Evolutionary conservation across 2,113 vertebrate genomes (phyloP).

Genomic region (Heterocephalus glaber): DNA sequence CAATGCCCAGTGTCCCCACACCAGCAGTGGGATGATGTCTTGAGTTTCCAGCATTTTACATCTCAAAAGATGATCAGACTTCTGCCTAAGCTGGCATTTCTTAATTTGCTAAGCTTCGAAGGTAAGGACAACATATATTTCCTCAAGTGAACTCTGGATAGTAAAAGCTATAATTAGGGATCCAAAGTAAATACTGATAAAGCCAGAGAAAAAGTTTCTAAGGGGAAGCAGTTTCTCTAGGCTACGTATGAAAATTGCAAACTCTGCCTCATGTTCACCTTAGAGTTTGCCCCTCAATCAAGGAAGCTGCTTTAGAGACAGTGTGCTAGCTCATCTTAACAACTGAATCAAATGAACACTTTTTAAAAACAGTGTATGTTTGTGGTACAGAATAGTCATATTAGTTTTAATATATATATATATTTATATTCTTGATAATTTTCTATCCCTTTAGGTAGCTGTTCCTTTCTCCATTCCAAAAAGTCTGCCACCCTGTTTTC

Average conservation of each 20-base stretch:
- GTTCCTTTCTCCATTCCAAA: not conserved
- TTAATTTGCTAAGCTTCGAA: constrained; percentile 12
- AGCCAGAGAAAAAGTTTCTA: not conserved
- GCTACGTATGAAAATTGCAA: not conserved
- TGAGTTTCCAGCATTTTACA: not conserved
- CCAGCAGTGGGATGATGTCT: rapidly evolving
- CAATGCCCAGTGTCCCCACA: not conserved
- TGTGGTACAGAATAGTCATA: not conserved
- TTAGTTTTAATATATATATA: not conserved
- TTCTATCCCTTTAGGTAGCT: not conserved
- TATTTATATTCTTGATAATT: not conserved
- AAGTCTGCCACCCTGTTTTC: not conserved
- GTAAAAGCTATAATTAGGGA: not conserved
- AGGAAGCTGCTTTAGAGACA: not conserved
- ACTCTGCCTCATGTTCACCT: not conserved
- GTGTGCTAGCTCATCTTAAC: not conserved
- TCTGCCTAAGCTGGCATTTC: not conserved
- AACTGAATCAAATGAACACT: not conserved
- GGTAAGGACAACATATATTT: not conserved
- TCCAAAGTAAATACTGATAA: not conserved
- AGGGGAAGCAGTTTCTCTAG: not conserved
- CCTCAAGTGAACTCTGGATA: constrained; percentile 16
- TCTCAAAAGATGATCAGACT: not conserved
- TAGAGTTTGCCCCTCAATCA: not conserved
- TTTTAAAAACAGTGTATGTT: not conserved